Evolutionary conservation across 2,888 invertebrate species (phyloP), one percentile per base, ranked within the genome.

Genomic region (Oxyscelio sp.): DNA sequence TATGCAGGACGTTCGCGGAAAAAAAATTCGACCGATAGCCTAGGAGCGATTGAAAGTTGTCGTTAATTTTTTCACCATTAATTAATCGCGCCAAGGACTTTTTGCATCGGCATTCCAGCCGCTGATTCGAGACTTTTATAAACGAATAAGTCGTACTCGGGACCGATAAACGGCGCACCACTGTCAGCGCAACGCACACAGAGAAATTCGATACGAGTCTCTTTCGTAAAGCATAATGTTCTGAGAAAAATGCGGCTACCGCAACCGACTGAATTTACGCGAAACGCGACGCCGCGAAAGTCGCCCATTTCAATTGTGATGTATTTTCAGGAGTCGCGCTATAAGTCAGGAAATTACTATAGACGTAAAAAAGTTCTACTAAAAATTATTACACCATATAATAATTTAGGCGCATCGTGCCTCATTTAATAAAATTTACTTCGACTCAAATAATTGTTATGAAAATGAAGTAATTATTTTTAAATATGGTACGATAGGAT

Each of bases 31-130:
- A 45, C 78, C 78, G 81, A 66, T 83, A 87, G 83, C 59, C 82
- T 59, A 78, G 63, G 65, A 79, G 75, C 89, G 86, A 87, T 89
- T 87, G 90, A 90, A 90, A 90, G 90, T 90, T 87, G 87, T 87
- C 87, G 85, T 80, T 75, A 66, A 88, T 89, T 89, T 89, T 88
- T 90, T 87, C 66, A 71, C 48, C 83, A 84, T 86, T 90, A 90
- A 90, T 90, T 90, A 89, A 90, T 87, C 85, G 58, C 81, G 86
- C 71, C 89, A 88, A 89, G 89, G 88, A 59, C 90, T 88, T 87
- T 89, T 90, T 87, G 85, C 87, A 48, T 56, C 58, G 79, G 71
- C 90, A 90, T 90, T 90, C 90, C 89, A 70, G 65, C 66, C 75
- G 54, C 58, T 56, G 77, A 79, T 75, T 71, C 56, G 59, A 54